Base-by-base conservation (phyloP, 2,797 vertebrate species). In the Scomberomorus guttatus region DNA sequence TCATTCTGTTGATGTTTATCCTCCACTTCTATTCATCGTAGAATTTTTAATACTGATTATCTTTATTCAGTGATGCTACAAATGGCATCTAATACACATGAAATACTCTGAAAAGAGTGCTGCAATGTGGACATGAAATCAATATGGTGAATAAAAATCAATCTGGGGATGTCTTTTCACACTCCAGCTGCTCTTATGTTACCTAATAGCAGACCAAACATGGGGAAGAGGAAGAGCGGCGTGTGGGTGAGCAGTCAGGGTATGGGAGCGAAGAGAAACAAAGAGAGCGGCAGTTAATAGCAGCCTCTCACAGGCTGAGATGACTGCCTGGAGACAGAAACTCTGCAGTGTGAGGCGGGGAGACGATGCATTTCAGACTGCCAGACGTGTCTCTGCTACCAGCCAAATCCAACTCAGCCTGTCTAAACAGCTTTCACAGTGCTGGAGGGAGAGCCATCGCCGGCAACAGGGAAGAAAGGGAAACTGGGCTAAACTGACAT, bases 321-420 rank as follows among this genome's bases (percentile, higher is more conserved):
- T 22, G 79, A 81, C 83, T 89, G 89, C 90, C 85, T 88, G 87
- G 86, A 92, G 89, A 92, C 84, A 92, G 80, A 68, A 24, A 11
- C 76, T 87, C 75, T 73, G 82, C 85, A 75, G 84, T 42, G 27
- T 15, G 82, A 79, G 76, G 82, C 58, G 52, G 80, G 60, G 51
- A 85, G 74, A 82, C 2, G 39, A 58, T 62, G 73, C 50, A 17
- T 69, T 75, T 86, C 78, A 82, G 67, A 75, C 81, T 79, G 76
- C 17, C 87, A 87, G 81, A 90, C 59, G 37, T 68, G 84, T 81
- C 78, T 72, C 75, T 80, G 83, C 81, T 50, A 50, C 25, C 48
- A 87, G 84, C 75, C 63, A 59, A 75, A 68, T 59, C 65, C 71
- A 66, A 39, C 54, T 44, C 25, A 20, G 48, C 48, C 3, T 68